These are phyloP conservation scores for Lutjanus erythropterus DNA, from an alignment of 2,113 vertebrate species.

Conservation along the genomic window DNA sequence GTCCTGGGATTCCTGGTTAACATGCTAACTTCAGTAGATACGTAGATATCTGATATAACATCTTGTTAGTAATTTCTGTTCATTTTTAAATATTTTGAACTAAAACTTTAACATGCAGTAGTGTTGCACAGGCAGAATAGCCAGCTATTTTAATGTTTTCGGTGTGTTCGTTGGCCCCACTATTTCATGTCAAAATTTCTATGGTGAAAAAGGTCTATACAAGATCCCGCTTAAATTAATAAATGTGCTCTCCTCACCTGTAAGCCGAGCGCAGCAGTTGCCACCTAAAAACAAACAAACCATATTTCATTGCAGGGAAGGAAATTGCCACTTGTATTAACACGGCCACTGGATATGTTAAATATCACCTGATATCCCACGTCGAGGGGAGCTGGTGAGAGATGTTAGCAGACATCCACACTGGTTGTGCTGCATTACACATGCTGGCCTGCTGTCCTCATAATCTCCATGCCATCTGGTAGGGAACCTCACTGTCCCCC, in stretches of 20 bases:
- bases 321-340: constrained; percentile 15
- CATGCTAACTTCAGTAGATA: too few relatives aligned
- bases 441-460: constrained; percentile 72
- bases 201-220: too few relatives aligned
- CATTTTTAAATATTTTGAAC: too few relatives aligned
- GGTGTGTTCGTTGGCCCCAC: background rate
- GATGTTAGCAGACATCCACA: constrained; percentile 65
- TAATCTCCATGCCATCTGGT: constrained; percentile 77
- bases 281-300: constrained; percentile 36
- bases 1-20: too few relatives aligned
- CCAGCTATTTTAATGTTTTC: background rate
- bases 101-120: too few relatives aligned
- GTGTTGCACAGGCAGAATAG: background rate
- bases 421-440: constrained; percentile 63
- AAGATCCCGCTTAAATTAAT: constrained; percentile 16
- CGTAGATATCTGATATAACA: too few relatives aligned
- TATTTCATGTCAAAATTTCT: too few relatives aligned
- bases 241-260: constrained; percentile 8
- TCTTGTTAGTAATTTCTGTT: too few relatives aligned
- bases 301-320: constrained; percentile 20
- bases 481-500: constrained; percentile 61
- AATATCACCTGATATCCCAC: constrained; percentile 59
- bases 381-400: constrained; percentile 51
- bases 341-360: constrained; percentile 36
- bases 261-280: constrained; percentile 10